Conservation (phyloP, 2,797 vertebrate genomes). For the Lagorchestes hirsutus region DNA sequence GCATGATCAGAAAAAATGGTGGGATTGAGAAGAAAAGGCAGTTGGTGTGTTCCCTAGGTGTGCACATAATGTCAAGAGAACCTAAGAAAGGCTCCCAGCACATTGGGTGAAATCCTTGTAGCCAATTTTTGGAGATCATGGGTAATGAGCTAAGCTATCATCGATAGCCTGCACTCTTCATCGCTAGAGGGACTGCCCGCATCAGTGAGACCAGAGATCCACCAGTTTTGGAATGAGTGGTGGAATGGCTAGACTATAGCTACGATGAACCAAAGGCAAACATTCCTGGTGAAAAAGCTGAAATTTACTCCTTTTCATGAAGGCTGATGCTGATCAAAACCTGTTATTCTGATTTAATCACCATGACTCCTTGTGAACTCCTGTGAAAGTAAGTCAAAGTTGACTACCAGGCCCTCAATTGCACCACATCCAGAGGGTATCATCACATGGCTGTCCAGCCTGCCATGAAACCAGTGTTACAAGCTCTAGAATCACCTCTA, state of each 20-base stretch:
- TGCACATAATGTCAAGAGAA: not conserved
- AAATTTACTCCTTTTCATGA: conserved; percentile 25
- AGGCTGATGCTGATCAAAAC: conserved; percentile 39
- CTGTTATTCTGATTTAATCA: conserved; percentile 31
- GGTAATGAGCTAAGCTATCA: not conserved
- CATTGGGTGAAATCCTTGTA: not conserved
- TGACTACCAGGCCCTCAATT: conserved; percentile 35
- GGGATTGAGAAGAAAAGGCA: not conserved
- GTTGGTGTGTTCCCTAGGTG: not conserved
- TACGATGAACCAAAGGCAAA: conserved; percentile 45
- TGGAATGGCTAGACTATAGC: conserved; percentile 29
- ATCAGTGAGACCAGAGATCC: not conserved
- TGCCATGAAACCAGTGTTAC: conserved; percentile 23
- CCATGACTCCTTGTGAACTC: not conserved
- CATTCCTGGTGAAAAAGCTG: conserved; percentile 50
- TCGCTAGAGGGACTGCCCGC: not conserved
- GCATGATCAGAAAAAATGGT: not conserved
- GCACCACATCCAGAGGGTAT: conserved; percentile 16
- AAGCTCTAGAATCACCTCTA: not conserved
- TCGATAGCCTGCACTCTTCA: not conserved
- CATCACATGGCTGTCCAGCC: not conserved
- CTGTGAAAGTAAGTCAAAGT: conserved; percentile 33
- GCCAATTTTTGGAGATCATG: not conserved
- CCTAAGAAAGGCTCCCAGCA: not conserved
- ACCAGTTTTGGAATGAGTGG: not conserved